These are phyloP conservation scores for Anodontia alba DNA, from an alignment of 2,888 invertebrate genomes.

Conservation along the genomic window DNA sequence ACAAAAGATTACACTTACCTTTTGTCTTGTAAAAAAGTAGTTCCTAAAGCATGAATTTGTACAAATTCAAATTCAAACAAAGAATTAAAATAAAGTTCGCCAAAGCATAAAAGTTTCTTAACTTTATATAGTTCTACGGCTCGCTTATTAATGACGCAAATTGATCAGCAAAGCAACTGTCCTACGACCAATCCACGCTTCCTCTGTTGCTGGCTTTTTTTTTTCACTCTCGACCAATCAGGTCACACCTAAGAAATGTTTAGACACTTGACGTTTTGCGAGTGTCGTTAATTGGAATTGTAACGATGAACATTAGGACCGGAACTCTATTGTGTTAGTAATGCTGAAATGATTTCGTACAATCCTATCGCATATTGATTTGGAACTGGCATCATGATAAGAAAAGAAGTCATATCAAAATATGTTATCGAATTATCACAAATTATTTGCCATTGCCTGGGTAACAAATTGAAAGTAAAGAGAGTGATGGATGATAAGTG, in stretches of 20 bases:
- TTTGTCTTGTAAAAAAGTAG: background rate
- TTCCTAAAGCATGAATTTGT: constrained; percentile 10
- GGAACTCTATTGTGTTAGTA: constrained; percentile 13
- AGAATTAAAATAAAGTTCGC: background rate
- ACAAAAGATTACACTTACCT: background rate
- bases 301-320: background rate
- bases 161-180: background rate
- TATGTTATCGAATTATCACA: background rate
- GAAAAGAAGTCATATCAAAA: background rate
- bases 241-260: constrained; percentile 31
- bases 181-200: constrained; percentile 47
- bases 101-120: background rate
- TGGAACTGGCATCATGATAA: background rate
- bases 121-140: constrained; percentile 2
- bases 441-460: constrained; percentile 1
- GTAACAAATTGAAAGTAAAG: background rate
- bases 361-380: constrained; percentile 10
- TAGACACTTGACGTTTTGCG: constrained; percentile 1
- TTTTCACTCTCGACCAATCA: constrained; percentile 51
- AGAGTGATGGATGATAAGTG: background rate
- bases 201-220: constrained; percentile 42
- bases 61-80: background rate
- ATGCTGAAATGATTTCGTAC: constrained; percentile 10
- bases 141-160: constrained; percentile 8
- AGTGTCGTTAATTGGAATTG: constrained; percentile 11